Conservation (phyloP, 2,113 vertebrate species). For the Asarcornis scutulata region DNA sequence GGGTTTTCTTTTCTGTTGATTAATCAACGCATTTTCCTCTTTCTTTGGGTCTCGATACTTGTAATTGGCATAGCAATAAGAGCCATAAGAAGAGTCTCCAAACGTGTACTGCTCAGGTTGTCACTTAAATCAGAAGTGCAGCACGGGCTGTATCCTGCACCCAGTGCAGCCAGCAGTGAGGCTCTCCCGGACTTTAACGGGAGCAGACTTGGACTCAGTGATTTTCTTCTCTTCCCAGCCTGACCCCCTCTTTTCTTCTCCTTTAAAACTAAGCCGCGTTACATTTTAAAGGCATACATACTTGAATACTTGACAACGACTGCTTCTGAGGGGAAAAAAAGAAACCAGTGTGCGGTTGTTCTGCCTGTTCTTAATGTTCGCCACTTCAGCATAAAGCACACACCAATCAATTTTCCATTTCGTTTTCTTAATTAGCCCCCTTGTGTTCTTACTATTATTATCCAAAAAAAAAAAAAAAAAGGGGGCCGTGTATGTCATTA, state of each 20-base stretch:
- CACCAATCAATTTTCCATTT: constrained; percentile 15
- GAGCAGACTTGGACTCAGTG: neutral
- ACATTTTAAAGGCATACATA: neutral
- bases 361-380: neutral
- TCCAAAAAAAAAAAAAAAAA: neutral
- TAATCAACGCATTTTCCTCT: neutral
- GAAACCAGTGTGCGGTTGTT: neutral
- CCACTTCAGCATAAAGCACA: constrained; percentile 23
- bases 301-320: neutral
- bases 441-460: constrained; percentile 18
- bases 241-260: neutral
- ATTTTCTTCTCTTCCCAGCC: neutral
- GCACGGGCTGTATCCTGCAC: neutral
- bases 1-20: neutral
- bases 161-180: neutral
- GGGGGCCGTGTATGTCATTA: constrained; percentile 55
- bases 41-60: neutral
- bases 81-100: neutral
- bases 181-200: neutral
- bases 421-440: constrained; percentile 48
- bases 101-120: neutral
- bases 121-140: constrained; percentile 14
- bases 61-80: neutral
- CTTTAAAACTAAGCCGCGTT: neutral
- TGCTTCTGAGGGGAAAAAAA: neutral